Percentiles rank a stretch among this genome's conserved stretches.
Conservation (phyloP, 2,113 vertebrate species). For the Bubalus kerabau region DNA sequence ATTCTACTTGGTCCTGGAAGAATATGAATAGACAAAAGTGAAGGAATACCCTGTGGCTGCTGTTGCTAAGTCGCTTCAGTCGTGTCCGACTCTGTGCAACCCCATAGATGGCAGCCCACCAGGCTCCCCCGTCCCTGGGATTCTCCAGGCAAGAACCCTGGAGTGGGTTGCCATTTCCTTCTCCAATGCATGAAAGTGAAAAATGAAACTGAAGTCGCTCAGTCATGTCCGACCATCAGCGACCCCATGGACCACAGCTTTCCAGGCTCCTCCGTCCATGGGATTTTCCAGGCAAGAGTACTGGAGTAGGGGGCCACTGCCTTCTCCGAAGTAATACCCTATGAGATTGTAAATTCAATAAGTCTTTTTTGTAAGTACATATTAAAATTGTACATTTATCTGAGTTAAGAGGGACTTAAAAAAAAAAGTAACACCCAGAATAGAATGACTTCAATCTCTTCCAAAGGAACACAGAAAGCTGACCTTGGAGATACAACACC, state of each 20-base stretch:
- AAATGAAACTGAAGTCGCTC: no score
- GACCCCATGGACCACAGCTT: accelerated
- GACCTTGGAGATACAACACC: conserved; percentile 18
- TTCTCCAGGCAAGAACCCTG: no score
- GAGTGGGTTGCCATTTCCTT: no score
- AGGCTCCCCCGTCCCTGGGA: accelerated
- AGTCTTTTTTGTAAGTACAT: neutral
- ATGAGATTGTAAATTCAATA: neutral
- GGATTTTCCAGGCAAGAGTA: no score
- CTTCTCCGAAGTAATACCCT: neutral
- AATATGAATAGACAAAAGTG: conserved; percentile 22
- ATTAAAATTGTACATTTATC: conserved; percentile 25
- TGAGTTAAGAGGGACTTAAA: conserved; percentile 38
- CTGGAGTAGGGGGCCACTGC: no score
- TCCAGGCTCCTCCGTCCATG: no score
- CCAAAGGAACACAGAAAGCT: conserved; percentile 44
- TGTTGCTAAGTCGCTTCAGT: no score
- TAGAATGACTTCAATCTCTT: conserved; percentile 37
- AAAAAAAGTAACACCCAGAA: neutral
- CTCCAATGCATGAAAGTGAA: no score
- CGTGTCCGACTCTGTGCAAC: no score
- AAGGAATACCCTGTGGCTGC: neutral
- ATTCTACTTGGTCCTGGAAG: conserved; percentile 26
- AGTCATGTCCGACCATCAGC: accelerated
- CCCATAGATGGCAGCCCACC: no score